Percentiles rank a stretch among this genome's conserved stretches.
Evolutionary conservation across 2,888 invertebrate genomes (phyloP).

Genomic region (Lithosia quadra): DNA sequence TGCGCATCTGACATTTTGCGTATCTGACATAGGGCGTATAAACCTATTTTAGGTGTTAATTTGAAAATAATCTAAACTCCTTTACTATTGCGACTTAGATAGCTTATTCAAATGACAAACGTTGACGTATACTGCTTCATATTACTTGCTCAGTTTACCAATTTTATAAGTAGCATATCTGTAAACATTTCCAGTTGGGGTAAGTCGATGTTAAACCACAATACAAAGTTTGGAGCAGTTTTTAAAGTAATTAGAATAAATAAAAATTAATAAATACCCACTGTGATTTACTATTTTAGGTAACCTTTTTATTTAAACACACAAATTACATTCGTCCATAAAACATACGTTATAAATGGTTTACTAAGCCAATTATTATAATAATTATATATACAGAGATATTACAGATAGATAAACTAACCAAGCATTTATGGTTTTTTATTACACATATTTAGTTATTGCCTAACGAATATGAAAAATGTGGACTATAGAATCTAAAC

Average conservation of each 20-base stretch:
- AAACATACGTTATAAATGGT: conserved; percentile 20
- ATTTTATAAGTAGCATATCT: no score
- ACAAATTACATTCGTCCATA: conserved; percentile 12
- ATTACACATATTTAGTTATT: not conserved
- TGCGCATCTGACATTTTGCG: no score
- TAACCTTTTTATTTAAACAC: conserved; percentile 41
- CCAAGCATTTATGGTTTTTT: not conserved
- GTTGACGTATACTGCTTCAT: no score
- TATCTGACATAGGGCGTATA: no score
- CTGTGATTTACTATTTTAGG: conserved; percentile 17
- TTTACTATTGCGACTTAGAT: no score
- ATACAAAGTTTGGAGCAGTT: not conserved
- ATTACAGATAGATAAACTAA: not conserved
- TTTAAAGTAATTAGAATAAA: conserved; percentile 16
- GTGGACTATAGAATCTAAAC: not conserved
- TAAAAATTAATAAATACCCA: conserved; percentile 15
- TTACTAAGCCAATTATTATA: conserved; percentile 39
- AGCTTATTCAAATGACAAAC: no score
- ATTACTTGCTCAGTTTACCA: no score
- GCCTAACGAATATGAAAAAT: conserved; percentile 1
- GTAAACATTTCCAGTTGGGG: no score
- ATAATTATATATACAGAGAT: conserved; percentile 33
- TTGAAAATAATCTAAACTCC: not conserved
- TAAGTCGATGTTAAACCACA: no score
- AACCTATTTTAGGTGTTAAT: conserved; percentile 22